A percentile compares a stretch with the other conserved stretches of the same genome.
Conservation (phyloP, 2,888 invertebrate species). For the Scaptodrosophila latifasciaeformis region DNA sequence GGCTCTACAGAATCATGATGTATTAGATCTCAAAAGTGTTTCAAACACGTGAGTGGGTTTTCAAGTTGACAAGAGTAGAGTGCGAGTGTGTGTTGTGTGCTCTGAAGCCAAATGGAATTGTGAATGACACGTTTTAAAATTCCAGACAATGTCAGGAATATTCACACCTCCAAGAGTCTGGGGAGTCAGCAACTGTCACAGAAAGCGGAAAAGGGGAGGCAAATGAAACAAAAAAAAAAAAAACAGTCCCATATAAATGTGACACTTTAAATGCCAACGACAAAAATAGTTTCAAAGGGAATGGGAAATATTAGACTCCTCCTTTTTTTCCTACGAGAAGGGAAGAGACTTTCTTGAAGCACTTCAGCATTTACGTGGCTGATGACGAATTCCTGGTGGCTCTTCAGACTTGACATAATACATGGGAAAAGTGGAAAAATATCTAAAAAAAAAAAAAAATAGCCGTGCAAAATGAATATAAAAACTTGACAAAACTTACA, state of each 20-base stretch:
- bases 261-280: conserved; percentile 69
- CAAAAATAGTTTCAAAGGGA: conserved; percentile 55
- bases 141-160: conserved; percentile 36
- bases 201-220: neutral
- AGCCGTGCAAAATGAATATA: conserved; percentile 22
- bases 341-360: neutral
- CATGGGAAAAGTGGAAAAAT: conserved; percentile 1
- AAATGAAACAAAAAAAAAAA: conserved; percentile 50
- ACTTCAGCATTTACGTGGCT: conserved; percentile 46
- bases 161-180: conserved; percentile 39
- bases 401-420: conserved; percentile 38
- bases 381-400: conserved; percentile 56
- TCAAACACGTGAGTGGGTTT: conserved; percentile 63
- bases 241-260: conserved; percentile 67
- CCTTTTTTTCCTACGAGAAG: neutral
- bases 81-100: no score
- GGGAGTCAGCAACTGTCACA: no score
- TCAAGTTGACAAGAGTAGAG: conserved; percentile 43
- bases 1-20: no score
- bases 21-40: no score
- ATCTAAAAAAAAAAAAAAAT: conserved; percentile 2
- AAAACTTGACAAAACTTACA: conserved; percentile 56
- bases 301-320: no score
- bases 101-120: no score
- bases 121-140: conserved; percentile 49